A percentile compares a stretch with the other conserved stretches of the same genome.
Evolutionary conservation across 53 echinoderm and acorn worm species (phyloP).

Genomic region (Actinopyga echinites): DNA sequence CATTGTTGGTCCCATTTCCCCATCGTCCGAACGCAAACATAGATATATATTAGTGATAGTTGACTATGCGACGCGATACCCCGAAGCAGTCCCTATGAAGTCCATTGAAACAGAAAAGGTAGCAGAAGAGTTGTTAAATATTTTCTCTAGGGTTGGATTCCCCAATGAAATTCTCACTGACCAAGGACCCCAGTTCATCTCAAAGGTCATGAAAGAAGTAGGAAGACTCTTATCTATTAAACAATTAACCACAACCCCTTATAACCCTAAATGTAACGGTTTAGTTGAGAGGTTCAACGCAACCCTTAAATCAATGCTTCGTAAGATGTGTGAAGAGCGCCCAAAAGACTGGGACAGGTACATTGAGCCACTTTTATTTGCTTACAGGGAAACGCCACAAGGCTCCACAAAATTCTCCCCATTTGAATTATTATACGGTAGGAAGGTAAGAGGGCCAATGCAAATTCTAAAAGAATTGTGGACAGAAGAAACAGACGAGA

Average conservation of each 20-base stretch:
- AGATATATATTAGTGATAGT: constrained; percentile 51
- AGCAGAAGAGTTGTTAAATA: constrained; percentile 49
- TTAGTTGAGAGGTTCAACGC: constrained; percentile 58
- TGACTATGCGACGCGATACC: constrained; percentile 42
- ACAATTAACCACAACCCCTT: constrained; percentile 47
- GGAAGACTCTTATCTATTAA: constrained; percentile 49
- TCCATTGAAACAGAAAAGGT: constrained; percentile 43
- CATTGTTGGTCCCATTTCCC: constrained; percentile 56
- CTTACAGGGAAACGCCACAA: constrained; percentile 56
- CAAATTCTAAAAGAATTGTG: constrained; percentile 55
- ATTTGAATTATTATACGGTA: constrained; percentile 59
- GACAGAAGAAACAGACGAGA: constrained; percentile 20
- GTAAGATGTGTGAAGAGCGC: constrained; percentile 48
- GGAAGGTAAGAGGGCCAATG: constrained; percentile 61
- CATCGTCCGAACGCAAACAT: constrained; percentile 36
- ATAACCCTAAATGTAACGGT: constrained; percentile 55
- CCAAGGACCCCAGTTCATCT: constrained; percentile 54
- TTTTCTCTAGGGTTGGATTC: constrained; percentile 60
- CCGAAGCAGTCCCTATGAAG: too few relatives aligned
- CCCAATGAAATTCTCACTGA: constrained; percentile 61
- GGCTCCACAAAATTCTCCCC: constrained; percentile 45
- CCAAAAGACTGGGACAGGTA: too few relatives aligned
- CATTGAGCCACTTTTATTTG: too few relatives aligned
- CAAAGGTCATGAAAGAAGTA: constrained; percentile 59
- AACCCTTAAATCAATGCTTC: constrained; percentile 47